Base-by-base conservation (phyloP, 2,113 vertebrate species). In the Oncorhynchus keta region DNA sequence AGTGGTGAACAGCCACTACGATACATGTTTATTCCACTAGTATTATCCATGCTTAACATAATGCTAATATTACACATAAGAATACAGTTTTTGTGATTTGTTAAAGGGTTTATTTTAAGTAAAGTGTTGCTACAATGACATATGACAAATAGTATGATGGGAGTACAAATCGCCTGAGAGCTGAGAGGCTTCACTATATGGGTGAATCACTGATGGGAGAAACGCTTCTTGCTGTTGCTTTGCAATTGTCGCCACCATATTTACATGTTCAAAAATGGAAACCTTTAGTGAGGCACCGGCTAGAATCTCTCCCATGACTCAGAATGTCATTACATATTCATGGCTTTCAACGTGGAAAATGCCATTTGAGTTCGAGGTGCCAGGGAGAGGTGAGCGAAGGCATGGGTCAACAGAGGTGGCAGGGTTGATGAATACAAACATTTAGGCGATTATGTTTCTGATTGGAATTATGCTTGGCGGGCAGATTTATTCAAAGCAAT, bases 371-470 rank as follows among this genome's bases (percentile, higher is more conserved):
- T 77, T 68, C 76, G 30, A 85, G 88, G 81, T 85, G 79, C 83
- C 86, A 86, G 83, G 74, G 83, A 89, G 84, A 87, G 81, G 81
- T 81, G 83, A 81, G 86, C 80, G 85, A 86, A 88, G 84, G 81
- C 75, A 8, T 62, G 85, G 92, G 90, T 91, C 90, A 86, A 84
- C 79, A 74, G 81, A 89, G 87, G 88, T 90, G 90, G 91, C 85
- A 87, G 88, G 88, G 30, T 86, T 90, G 89, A 92, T 89, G 88
- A 90, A 90, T 88, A 92, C 86, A 90, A 91, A 92, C 91, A 88
- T 93, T 92, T 90, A 89, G 87, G 85, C 92, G 89, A 93, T 93
- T 92, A 90, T 87, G 85, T 82, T 91, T 92, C 85, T 90, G 89
- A 93, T 90, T 92, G 91, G 88, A 90, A 89, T 87, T 85, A 90